Evolutionary conservation across 1,140 invertebrate genomes (phyloP).

Genomic region (Trichomalopsis sarcophagae): DNA sequence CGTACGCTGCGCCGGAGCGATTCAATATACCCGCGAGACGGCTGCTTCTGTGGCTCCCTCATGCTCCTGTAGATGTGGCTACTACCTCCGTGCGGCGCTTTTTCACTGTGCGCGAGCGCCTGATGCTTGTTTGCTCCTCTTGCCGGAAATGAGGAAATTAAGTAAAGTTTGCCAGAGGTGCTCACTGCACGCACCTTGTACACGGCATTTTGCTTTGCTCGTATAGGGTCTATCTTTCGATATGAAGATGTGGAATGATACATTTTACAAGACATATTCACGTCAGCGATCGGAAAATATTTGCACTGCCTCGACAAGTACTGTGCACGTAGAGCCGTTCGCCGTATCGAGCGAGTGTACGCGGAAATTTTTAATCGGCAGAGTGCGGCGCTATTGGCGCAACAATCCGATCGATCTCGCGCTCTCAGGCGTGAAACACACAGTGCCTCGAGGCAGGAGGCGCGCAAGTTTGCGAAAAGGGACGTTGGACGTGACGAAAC

Average conservation of each 20-base stretch:
- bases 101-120: background rate
- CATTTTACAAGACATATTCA: conserved; percentile 12
- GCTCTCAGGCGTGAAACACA: too few species aligned
- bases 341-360: too few species aligned
- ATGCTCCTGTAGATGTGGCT: background rate
- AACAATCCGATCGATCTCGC: too few species aligned
- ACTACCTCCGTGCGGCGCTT: background rate
- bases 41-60: background rate
- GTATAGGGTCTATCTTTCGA: background rate
- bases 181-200: too few species aligned
- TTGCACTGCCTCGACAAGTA: too few species aligned
- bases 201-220: background rate
- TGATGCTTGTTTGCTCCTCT: background rate
- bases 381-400: too few species aligned
- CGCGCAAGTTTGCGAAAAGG: too few species aligned
- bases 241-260: background rate
- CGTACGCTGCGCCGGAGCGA: background rate
- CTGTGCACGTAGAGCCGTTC: too few species aligned
- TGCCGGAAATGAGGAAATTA: conserved; percentile 3
- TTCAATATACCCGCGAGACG: conserved; percentile 4
- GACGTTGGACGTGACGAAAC: background rate
- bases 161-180: background rate
- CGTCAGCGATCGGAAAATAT: too few species aligned
- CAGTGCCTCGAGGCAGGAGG: too few species aligned
- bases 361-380: too few species aligned